Evolutionary conservation across 1,140 invertebrate genomes (phyloP), one percentile per base, ranked within the genome.

Genomic region (Ceratina australensis): DNA sequence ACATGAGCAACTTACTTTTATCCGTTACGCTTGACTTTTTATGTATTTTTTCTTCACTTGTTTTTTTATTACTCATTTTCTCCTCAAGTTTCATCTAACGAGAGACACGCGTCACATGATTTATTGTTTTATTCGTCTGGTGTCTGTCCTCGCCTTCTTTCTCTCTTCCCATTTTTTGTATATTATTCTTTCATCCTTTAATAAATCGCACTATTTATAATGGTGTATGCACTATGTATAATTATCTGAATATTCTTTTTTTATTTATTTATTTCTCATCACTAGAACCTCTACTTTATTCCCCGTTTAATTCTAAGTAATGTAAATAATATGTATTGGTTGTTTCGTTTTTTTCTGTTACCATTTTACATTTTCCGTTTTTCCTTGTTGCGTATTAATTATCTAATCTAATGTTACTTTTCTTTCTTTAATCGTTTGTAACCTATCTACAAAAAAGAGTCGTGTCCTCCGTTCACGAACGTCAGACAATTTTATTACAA

Each of bases 291-390:
- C 89, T 91, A 91, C 87, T 89, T 86, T 69, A 71, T 75, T 84
- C 88, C 87, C 87, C 79, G 81, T 88, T 91, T 87, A 89, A 78
- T 74, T 89, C 86, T 92, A 92, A 77, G 77, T 91, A 90, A 92
- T 60, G 86, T 91, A 91, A 92, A 91, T 90, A 92, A 91, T 91
- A 90, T 90, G 88, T 91, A 87, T 87, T 78, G 83, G 66, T 84
- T 73, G 68, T 57, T 65, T 66, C 56, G 16, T 78, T 66, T 65
- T 82, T 26, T 61, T 72, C 28, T 71, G 66, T 77, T 85, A 75
- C 75, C 54, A 60, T 56, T 66, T 80, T 47, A 72, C 16, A 22
- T 16, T 52, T 54, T 28, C 33, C 33, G 33, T 42, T 28, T 63
- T 56, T 66, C 49, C 54, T 72, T 79, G 68, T 74, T 85, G 71